Conservation (phyloP, 2,888 invertebrate species). For the Tryphoninae sp. region DNA sequence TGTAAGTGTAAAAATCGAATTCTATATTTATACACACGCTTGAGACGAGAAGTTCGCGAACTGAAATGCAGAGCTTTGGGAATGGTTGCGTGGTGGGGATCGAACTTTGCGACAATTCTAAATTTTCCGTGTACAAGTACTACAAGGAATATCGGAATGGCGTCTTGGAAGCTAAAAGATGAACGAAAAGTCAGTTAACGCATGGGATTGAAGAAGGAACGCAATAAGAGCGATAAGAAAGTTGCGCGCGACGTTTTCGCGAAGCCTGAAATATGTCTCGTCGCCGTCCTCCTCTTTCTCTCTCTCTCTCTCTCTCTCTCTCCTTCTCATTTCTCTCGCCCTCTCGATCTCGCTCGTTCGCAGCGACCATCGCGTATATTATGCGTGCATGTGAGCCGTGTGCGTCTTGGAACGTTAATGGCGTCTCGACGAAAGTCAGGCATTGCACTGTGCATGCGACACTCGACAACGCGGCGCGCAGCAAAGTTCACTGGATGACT, state of each 20-base stretch:
- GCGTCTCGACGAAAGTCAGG: slow-evolving; percentile 4
- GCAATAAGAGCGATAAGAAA: slow-evolving; percentile 52
- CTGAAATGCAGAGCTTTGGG: slow-evolving; percentile 16
- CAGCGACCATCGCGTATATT: neutral
- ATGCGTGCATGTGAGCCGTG: neutral
- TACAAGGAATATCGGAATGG: slow-evolving; percentile 35
- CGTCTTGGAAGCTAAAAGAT: slow-evolving; percentile 22
- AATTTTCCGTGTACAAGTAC: slow-evolving; percentile 43
- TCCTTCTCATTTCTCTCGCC: neutral
- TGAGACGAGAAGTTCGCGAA: slow-evolving; percentile 47
- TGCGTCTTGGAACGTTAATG: slow-evolving; percentile 19
- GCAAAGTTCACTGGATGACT: slow-evolving; percentile 18
- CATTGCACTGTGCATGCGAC: slow-evolving; percentile 5
- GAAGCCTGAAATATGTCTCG: slow-evolving; percentile 30
- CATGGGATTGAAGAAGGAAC: slow-evolving; percentile 26
- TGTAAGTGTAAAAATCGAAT: slow-evolving; percentile 57
- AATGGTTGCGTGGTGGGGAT: slow-evolving; percentile 34
- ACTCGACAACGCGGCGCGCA: neutral
- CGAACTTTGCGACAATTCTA: slow-evolving; percentile 59
- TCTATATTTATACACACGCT: slow-evolving; percentile 54
- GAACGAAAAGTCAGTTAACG: slow-evolving; percentile 25
- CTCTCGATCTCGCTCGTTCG: slow-evolving; percentile 16
- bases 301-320: neutral
- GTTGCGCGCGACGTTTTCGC: slow-evolving; percentile 40
- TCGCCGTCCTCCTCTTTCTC: neutral